These are phyloP conservation scores for Lota lota DNA, from an alignment of 2,113 vertebrate genomes.

Conservation along the genomic window DNA sequence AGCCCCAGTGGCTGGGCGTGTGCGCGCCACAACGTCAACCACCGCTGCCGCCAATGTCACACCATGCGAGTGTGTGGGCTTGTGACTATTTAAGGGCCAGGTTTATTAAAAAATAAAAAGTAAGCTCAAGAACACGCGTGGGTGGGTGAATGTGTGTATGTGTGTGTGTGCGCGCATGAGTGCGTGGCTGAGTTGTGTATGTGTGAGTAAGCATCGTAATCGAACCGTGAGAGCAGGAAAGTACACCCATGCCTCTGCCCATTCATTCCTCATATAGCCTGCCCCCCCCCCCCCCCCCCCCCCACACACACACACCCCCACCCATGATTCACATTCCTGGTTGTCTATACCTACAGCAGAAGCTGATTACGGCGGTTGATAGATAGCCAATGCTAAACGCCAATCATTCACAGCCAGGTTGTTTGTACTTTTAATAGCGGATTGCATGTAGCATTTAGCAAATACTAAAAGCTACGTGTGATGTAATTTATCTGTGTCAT, in stretches of 20 bases:
- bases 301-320: constrained; percentile 1
- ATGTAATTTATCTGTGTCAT: too few species aligned
- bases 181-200: background rate
- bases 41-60: background rate
- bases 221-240: background rate
- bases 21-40: too few species aligned
- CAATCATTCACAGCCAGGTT: too few species aligned
- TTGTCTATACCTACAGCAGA: background rate
- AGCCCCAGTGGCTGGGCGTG: constrained; percentile 11
- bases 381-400: background rate
- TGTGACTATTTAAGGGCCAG: too few species aligned
- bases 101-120: too few species aligned
- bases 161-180: background rate
- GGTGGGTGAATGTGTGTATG: background rate
- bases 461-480: too few species aligned
- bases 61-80: background rate
- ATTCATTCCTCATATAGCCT: background rate
- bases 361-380: constrained; percentile 23
- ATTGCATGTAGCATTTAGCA: too few species aligned
- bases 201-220: background rate
- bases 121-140: too few species aligned
- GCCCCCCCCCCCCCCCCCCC: too few species aligned
- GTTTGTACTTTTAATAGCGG: too few species aligned
- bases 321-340: background rate
- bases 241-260: background rate